Conservation (phyloP, 2,888 invertebrate species). For the Acanthococcus lagerstroemiae region DNA sequence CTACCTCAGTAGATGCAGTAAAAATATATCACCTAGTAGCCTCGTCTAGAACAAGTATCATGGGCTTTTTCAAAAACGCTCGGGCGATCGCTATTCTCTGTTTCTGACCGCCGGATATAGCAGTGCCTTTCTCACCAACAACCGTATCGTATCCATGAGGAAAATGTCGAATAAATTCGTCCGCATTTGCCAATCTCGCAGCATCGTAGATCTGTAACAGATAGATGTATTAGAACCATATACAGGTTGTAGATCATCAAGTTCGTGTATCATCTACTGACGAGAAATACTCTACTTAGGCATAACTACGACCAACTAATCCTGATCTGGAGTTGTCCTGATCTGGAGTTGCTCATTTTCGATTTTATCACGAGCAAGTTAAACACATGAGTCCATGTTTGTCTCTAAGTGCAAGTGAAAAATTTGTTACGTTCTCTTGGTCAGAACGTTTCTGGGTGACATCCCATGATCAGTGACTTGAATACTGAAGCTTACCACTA, state of each 20-base stretch:
- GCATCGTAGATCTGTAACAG: constrained; percentile 47
- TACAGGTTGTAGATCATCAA: background rate
- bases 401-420: too few species aligned
- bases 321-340: too few species aligned
- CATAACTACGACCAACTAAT: too few species aligned
- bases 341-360: too few species aligned
- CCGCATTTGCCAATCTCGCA: constrained; percentile 78
- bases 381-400: too few species aligned
- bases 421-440: too few species aligned
- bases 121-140: constrained; percentile 80
- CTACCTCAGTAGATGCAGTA: background rate
- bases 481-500: too few species aligned
- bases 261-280: background rate
- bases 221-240: background rate
- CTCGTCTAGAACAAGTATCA: constrained; percentile 80
- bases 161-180: constrained; percentile 74
- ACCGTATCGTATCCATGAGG: constrained; percentile 74
- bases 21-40: constrained; percentile 64
- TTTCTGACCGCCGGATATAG: constrained; percentile 91
- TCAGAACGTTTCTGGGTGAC: too few species aligned
- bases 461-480: too few species aligned
- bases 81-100: constrained; percentile 91
- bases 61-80: constrained; percentile 82
- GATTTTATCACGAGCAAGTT: too few species aligned
- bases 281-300: too few species aligned